A percentile compares a stretch with the other conserved stretches of the same genome.
These are phyloP conservation scores for Mormyrus hasselquistii DNA, from an alignment of 2,797 vertebrate genomes.

Conservation along the genomic window DNA sequence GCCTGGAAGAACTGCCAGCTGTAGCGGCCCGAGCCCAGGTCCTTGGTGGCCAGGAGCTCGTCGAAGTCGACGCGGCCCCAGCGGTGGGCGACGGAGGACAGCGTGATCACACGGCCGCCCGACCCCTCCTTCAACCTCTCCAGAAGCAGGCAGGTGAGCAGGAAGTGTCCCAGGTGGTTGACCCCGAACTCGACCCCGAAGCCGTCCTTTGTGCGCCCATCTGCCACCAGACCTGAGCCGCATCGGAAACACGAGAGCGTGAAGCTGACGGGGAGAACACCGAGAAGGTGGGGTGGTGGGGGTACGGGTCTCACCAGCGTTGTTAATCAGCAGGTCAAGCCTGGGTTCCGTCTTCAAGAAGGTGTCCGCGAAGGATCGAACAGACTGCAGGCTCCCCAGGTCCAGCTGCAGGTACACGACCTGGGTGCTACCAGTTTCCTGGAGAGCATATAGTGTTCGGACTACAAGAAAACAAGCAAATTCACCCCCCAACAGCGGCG, in stretches of 20 bases:
- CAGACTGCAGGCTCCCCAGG: conserved; percentile 67
- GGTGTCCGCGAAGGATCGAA: conserved; percentile 62
- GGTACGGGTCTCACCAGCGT: conserved; percentile 65
- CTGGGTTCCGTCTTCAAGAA: conserved; percentile 70
- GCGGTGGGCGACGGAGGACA: conserved; percentile 57
- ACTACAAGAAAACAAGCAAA: not conserved
- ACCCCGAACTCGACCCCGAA: conserved; percentile 62
- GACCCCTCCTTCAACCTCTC: conserved; percentile 49
- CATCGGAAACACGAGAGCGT: not conserved
- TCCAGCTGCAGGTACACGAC: conserved; percentile 75
- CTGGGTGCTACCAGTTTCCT: conserved; percentile 70
- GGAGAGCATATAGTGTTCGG: not conserved
- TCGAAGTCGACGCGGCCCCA: conserved; percentile 59
- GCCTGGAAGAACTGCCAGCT: conserved; percentile 61
- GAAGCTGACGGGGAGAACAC: not conserved
- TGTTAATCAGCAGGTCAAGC: conserved; percentile 83
- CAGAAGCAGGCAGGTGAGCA: conserved; percentile 57
- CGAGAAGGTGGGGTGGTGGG: not conserved
- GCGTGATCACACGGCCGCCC: conserved; percentile 50
- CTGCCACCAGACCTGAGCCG: conserved; percentile 51
- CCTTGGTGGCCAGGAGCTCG: conserved; percentile 40
- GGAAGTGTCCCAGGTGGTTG: conserved; percentile 68
- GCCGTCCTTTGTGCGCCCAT: conserved; percentile 58
- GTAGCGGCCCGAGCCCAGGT: conserved; percentile 54
- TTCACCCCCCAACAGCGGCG: not conserved